phyloP scores from a whole-genome alignment of 2,797 vertebrate genomes.

The Esox lucius region DNA sequence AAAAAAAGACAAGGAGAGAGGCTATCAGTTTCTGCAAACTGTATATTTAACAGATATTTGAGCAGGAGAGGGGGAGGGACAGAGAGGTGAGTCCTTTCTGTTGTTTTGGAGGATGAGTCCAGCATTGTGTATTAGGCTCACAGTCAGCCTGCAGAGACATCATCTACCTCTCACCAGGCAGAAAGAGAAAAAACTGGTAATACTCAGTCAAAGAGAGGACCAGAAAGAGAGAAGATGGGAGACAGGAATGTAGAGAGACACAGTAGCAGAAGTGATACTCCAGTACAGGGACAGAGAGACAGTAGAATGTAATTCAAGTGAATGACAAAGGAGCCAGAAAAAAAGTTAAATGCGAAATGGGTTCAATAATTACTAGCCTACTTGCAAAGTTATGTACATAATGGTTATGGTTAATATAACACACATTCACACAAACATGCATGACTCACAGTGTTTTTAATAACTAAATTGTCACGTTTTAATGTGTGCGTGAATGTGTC shows the following conservation, averaged over 20 bases:
- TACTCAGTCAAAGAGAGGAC: conserved; percentile 7
- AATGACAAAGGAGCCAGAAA: neutral
- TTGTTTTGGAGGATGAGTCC: conserved; percentile 40
- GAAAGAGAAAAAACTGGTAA: conserved; percentile 34
- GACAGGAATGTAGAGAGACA: conserved; percentile 39
- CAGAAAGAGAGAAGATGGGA: conserved; percentile 31
- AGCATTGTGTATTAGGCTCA: conserved; percentile 59
- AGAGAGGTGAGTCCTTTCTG: conserved; percentile 40
- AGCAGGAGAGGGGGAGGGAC: conserved; percentile 42
- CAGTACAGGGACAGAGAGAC: neutral
- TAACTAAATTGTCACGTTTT: conserved; percentile 60
- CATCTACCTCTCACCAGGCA: conserved; percentile 45
- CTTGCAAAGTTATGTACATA: conserved; percentile 29
- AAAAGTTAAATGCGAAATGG: neutral
- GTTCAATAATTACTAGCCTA: neutral
- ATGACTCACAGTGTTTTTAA: conserved; percentile 55
- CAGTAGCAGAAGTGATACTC: neutral
- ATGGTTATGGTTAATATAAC: conserved; percentile 11
- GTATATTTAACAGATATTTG: neutral
- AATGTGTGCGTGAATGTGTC: conserved; percentile 56
- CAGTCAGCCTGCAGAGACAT: conserved; percentile 39
- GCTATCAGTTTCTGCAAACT: neutral
- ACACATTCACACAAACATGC: too few relatives aligned
- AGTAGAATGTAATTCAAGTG: conserved; percentile 4
- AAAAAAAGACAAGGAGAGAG: neutral